phyloP scores from a whole-genome alignment of 2,888 invertebrate species.

The Melieria crassipennis region DNA sequence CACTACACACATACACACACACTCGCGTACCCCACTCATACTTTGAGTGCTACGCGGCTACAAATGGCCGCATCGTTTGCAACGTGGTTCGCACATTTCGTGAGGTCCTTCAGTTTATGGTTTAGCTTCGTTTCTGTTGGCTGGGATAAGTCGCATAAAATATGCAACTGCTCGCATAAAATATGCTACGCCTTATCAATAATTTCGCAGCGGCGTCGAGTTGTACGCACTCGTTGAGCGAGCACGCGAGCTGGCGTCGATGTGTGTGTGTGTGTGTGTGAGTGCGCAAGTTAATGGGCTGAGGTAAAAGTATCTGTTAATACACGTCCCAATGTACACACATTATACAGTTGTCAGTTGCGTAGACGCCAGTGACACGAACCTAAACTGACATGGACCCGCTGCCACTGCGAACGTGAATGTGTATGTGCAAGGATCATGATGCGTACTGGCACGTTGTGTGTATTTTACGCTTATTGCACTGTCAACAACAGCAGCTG shows the following conservation, averaged over 20 bases:
- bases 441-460: slow-evolving; percentile 6
- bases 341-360: background rate
- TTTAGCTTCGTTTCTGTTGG: background rate
- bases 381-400: background rate
- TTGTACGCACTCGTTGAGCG: background rate
- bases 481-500: background rate
- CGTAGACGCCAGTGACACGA: background rate
- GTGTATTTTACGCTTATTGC: slow-evolving; percentile 2
- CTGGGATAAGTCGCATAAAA: background rate
- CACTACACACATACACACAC: background rate
- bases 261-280: background rate
- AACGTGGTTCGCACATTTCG: background rate
- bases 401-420: background rate
- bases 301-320: slow-evolving; percentile 7
- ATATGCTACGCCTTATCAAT: slow-evolving; percentile 9
- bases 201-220: background rate
- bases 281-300: background rate
- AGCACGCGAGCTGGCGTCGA: background rate
- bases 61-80: background rate
- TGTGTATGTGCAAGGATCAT: background rate
- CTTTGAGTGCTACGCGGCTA: background rate
- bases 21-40: background rate
- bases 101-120: background rate
- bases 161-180: background rate
- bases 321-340: background rate